Evolutionary conservation across 2,797 vertebrate genomes (phyloP).

Genomic region (Ctenopoma kingsleyae): DNA sequence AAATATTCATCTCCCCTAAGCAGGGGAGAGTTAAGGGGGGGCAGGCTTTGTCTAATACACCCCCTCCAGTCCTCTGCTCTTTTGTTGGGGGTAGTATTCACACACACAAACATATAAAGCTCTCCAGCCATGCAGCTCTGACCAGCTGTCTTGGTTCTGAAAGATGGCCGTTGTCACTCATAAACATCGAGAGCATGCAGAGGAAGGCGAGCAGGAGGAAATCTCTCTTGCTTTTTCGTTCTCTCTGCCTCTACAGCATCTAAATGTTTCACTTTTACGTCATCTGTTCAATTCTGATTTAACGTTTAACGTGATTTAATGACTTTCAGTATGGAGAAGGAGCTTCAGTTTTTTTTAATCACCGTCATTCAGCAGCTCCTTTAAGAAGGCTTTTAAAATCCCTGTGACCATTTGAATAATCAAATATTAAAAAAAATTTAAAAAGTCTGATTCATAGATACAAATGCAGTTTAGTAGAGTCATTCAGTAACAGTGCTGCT

Average conservation of each 20-base stretch:
- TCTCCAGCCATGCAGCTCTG: constrained; percentile 68
- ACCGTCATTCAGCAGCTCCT: neutral
- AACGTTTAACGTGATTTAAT: constrained; percentile 8
- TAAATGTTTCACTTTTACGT: neutral
- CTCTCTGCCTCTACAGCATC: neutral
- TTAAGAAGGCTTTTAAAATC: neutral
- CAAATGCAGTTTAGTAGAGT: neutral
- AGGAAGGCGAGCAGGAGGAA: constrained; percentile 21
- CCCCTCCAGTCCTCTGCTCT: constrained; percentile 62
- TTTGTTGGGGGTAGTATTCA: constrained; percentile 72
- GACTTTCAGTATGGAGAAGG: neutral
- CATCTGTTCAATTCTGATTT: neutral
- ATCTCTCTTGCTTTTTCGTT: constrained; percentile 3
- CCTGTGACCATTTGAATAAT: neutral
- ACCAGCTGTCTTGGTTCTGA: constrained; percentile 76
- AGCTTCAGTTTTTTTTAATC: neutral
- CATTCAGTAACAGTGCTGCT: no score
- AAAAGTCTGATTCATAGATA: neutral
- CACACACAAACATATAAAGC: constrained; percentile 49
- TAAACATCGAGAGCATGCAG: constrained; percentile 29
- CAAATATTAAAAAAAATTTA: constrained; percentile 1
- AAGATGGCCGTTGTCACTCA: constrained; percentile 64
- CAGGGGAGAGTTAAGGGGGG: constrained; percentile 60
- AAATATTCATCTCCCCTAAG: constrained; percentile 81
- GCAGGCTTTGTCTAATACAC: constrained; percentile 72